Evolutionary conservation across 2,888 invertebrate species (phyloP), one percentile per base, ranked within the genome.

Genomic region (Helicoverpa assulta): DNA sequence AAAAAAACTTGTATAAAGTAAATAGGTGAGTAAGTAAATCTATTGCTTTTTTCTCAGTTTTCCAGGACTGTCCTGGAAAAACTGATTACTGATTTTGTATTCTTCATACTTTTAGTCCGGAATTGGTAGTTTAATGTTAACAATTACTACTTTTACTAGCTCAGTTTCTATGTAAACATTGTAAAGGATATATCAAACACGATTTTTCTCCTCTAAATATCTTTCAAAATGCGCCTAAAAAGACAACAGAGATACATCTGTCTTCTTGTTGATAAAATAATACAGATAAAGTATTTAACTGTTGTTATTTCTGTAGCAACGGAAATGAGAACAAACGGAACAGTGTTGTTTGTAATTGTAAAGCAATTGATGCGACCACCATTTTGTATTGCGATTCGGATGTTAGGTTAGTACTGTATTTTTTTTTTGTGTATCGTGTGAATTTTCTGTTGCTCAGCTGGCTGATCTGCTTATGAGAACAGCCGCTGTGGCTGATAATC

Each of bases 271-370:
- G 47, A 47, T 47, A 47, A 47, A 47, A 47, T n/a, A n/a, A 47
- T 3, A 47, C 47, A 47, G 47, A 47, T 47, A n/a, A 47, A 47
- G n/a, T 47, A 47, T 47, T 47, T 0, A n/a, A 47, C n/a, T 47
- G n/a, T 10, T 0, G 47, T 47, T 47, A 47, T 47, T 47, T 47
- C 12, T 47, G 47, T n/a, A 5, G 47, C n/a, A 47, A 47, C 47
- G 47, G 47, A 47, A 47, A 47, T 47, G 16, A 47, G 47, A 47
- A 47, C 47, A 47, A 21, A n/a, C 47, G n/a, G n/a, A n/a, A 47
- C 47, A n/a, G 47, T 47, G n/a, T 47, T 47, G 12, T 47, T 47
- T 47, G 43, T 16, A 4, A 16, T 43, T 43, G 47, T 47, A n/a
- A n/a, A 47, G 16, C 47, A n/a, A n/a, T 47, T 47, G 16, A 40